Evolutionary conservation across 2,888 invertebrate genomes (phyloP), one percentile per base, ranked within the genome.

Genomic region (Idaea biselata): DNA sequence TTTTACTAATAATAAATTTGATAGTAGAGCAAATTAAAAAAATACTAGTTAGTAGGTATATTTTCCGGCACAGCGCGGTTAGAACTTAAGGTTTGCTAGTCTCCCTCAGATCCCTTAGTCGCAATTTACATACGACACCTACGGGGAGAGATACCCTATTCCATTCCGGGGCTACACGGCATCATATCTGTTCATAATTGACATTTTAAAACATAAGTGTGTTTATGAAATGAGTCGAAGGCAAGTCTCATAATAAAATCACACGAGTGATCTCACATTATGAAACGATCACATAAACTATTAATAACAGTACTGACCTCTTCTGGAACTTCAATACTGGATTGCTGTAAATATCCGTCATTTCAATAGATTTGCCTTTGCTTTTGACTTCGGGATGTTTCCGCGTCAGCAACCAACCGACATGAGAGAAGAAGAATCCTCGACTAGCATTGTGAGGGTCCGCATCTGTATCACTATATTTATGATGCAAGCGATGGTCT

Each of bases 371-470:
- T 63, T 94, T 94, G 60, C 96, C 96, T 77, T 95, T 95, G 44
- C 84, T 89, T 69, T 89, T 94, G 16, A 97, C 95, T 67, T 95
- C 94, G 0, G 95, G 95, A 75, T 97, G 97, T 79, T 96, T 96
- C 65, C 93, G 93, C 71, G 94, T 94, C 64, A 97, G 76, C 54
- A 97, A 83, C 97, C 97, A 97, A 6, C 97, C 97, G 61, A 97
- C 89, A 82, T 97, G 97, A 0, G 97, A 93, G 84, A 96, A 97
- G 91, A 97, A 97, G 87, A 97, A 96, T 0, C 97, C 97, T 18
- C 96, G 88, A 6, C 78, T 94, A 1, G 95, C 94, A 77, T 96
- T 95, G 79, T 96, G 96, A 0, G 96, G 96, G 80, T 96, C 96
- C 0, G 95, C 96, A 77, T 96, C 93, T 0, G 96, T 96, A 77